These are phyloP conservation scores for Griposia aprilina DNA, from an alignment of 2,888 invertebrate species.

Conservation along the genomic window DNA sequence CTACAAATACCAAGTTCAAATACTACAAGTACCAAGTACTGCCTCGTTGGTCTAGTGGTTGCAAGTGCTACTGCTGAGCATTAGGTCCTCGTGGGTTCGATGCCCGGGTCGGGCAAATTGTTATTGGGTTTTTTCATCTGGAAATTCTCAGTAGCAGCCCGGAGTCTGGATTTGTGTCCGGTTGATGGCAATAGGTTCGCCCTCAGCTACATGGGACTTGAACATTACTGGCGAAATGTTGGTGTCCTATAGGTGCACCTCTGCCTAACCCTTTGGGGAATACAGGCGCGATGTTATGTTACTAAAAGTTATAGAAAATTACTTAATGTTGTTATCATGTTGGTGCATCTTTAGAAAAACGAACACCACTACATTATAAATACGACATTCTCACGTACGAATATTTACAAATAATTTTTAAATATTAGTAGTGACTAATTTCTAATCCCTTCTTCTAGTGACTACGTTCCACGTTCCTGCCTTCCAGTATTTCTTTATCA, in stretches of 20 bases:
- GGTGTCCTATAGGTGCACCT: not conserved
- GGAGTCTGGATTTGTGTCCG: not conserved
- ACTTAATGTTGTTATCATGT: not conserved
- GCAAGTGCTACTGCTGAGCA: not conserved
- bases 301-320: not conserved
- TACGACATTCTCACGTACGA: not conserved
- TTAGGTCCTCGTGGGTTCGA: too few relatives aligned
- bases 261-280: not conserved
- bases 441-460: too few relatives aligned
- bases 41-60: not conserved
- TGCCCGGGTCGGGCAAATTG: not conserved
- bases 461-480: too few relatives aligned
- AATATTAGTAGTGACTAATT: too few relatives aligned
- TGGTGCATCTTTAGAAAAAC: not conserved
- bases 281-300: not conserved
- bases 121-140: too few relatives aligned
- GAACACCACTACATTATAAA: not conserved
- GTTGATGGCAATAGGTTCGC: not conserved
- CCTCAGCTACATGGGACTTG: not conserved
- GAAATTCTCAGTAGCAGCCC: too few relatives aligned
- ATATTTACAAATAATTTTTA: conserved; percentile 46
- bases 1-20: too few relatives aligned
- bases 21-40: not conserved
- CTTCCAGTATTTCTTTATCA: too few relatives aligned
- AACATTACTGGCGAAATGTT: not conserved